phyloP scores from a whole-genome alignment of 1,140 invertebrate genomes.

The Drosophila arawakana region DNA sequence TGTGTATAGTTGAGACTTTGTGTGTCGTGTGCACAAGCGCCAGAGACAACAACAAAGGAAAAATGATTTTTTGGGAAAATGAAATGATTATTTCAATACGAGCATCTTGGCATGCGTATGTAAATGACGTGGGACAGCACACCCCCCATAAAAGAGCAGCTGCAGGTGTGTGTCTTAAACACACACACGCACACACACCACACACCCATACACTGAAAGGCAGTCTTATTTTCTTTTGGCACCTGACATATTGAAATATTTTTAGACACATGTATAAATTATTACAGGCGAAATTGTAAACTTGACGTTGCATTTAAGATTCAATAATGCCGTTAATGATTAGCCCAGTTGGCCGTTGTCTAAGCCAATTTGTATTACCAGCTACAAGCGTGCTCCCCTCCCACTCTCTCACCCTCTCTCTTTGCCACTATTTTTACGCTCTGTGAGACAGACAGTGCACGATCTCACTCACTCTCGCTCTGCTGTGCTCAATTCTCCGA shows the following conservation, averaged over 20 bases:
- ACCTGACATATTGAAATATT: constrained; percentile 58
- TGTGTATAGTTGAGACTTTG: constrained; percentile 54
- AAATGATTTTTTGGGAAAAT: constrained; percentile 49
- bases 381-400: neutral
- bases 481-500: constrained; percentile 33
- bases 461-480: constrained; percentile 24
- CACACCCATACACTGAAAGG: constrained; percentile 26
- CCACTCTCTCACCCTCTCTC: constrained; percentile 3
- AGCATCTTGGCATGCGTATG: constrained; percentile 27
- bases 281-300: constrained; percentile 55
- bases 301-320: constrained; percentile 60
- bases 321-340: constrained; percentile 70
- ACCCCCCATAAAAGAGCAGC: constrained; percentile 3
- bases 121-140: constrained; percentile 39
- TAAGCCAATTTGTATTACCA: constrained; percentile 35
- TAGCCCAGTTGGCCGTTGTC: constrained; percentile 61
- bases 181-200: constrained; percentile 18
- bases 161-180: constrained; percentile 59
- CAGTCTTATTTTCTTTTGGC: constrained; percentile 44
- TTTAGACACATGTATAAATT: constrained; percentile 41
- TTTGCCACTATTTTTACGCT: neutral
- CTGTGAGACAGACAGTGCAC: constrained; percentile 9
- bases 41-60: constrained; percentile 50
- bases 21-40: constrained; percentile 81
- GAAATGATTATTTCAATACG: constrained; percentile 28